Conservation (phyloP, 2,113 vertebrate species). For the Xyrauchen texanus region DNA sequence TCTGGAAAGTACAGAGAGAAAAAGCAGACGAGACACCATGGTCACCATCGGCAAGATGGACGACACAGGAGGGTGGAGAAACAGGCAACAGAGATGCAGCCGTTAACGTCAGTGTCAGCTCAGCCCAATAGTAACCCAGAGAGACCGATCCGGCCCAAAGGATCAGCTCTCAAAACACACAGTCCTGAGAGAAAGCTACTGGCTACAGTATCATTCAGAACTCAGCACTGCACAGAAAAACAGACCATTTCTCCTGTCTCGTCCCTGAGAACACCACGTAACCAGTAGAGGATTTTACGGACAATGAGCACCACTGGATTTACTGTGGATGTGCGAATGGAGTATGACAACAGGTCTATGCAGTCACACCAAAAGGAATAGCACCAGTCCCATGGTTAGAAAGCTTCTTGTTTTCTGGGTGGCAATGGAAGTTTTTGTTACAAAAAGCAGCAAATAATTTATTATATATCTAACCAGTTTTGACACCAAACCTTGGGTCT, state of each 20-base stretch:
- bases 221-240: constrained; percentile 39
- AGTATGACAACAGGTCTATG: constrained; percentile 1
- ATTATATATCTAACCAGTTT: neutral
- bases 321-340: neutral
- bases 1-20: constrained; percentile 20
- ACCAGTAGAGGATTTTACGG: constrained; percentile 19
- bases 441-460: neutral
- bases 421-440: constrained; percentile 19
- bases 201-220: constrained; percentile 23
- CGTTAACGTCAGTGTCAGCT: neutral
- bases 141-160: neutral
- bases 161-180: constrained; percentile 15
- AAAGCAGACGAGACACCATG: constrained; percentile 24
- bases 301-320: neutral
- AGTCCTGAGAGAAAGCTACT: constrained; percentile 29
- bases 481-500: neutral
- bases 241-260: constrained; percentile 13
- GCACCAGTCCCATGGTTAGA: neutral
- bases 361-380: neutral
- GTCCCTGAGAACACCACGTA: neutral
- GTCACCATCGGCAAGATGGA: constrained; percentile 24
- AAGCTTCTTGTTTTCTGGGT: neutral
- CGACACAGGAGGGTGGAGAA: constrained; percentile 38
- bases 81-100: constrained; percentile 23
- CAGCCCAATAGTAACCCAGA: constrained; percentile 28